Evolutionary conservation across 2,113 vertebrate genomes (phyloP), one percentile per base, ranked within the genome.

Genomic region (Amphilophus citrinellus): DNA sequence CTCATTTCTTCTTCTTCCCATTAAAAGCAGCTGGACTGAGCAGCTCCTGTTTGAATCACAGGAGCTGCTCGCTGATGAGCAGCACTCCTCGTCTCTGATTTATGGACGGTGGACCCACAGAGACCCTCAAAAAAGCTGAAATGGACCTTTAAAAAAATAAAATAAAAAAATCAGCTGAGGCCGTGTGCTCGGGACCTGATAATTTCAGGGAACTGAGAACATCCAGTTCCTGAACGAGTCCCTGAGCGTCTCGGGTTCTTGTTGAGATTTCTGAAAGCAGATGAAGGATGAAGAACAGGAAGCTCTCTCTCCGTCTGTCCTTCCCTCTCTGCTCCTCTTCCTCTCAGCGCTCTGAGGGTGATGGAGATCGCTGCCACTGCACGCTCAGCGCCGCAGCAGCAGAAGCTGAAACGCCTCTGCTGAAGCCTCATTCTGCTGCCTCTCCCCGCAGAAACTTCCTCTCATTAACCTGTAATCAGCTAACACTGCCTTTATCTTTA

Each of bases 291-390:
- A 77, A 24, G 73, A 79, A 83, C 39, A 75, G 0, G 6, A 57
- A 63, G n/a, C 6, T 32, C 35, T 77, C 18, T 71, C 56, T 63
- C 27, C 24, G 0, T 68, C 84, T n/a, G 59, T 22, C 56, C 62
- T 11, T 66, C 66, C 56, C 30, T 32, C 32, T 32, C 32, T 5
- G 32, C 32, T 6, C 32, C 32, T 32, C 32, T 32, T 32, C 79
- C 62, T 79, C 50, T 68, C 37, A 13, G 2, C 42, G 42, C 63
- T 60, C 53, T 7, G 73, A 79, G 81, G 77, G 53, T 57, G 84
- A 60, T 10, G 57, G 32, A 53, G 11, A 56, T 24, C 53, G 4
- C 30, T 35, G 37, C 53, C 30, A 3, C 57, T 56, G 83, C 5
- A 24, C 3, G 27, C 27, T 27, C 27, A 3, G 24, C 7, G 11